phyloP scores from a whole-genome alignment of 2,888 invertebrate genomes.

The Caenorhabditis sp. region DNA sequence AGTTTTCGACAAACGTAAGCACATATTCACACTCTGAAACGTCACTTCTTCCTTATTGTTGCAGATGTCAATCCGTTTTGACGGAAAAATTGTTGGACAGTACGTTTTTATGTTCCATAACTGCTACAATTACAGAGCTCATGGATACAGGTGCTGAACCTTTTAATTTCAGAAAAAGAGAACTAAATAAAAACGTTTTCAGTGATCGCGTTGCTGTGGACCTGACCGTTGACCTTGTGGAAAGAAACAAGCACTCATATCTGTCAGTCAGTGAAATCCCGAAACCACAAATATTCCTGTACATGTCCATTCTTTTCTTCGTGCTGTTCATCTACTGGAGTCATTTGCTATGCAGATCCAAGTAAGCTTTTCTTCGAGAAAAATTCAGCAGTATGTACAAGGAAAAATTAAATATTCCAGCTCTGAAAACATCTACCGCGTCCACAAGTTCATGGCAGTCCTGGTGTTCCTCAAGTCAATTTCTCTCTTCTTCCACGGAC shows the following conservation, averaged over 20 bases:
- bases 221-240: slow-evolving; percentile 88
- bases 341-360: slow-evolving; percentile 88
- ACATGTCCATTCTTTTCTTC: slow-evolving; percentile 93
- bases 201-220: slow-evolving; percentile 81
- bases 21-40: background rate
- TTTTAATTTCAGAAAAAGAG: background rate
- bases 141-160: slow-evolving; percentile 72
- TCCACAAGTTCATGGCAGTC: slow-evolving; percentile 97
- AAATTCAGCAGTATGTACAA: too few relatives aligned
- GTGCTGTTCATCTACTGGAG: slow-evolving; percentile 95
- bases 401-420: slow-evolving; percentile 75
- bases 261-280: slow-evolving; percentile 91
- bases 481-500: slow-evolving; percentile 94
- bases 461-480: slow-evolving; percentile 90
- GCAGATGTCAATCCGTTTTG: slow-evolving; percentile 80
- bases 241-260: slow-evolving; percentile 87
- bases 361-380: slow-evolving; percentile 71
- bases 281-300: slow-evolving; percentile 92
- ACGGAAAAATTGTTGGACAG: slow-evolving; percentile 88
- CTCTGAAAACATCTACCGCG: slow-evolving; percentile 88
- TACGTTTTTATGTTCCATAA: slow-evolving; percentile 97
- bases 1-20: slow-evolving; percentile 65
- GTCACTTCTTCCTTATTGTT: slow-evolving; percentile 16
- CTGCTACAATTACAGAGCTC: slow-evolving; percentile 87
- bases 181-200: slow-evolving; percentile 27